Percentiles rank a stretch among this genome's conserved stretches.
phyloP scores from a whole-genome alignment of 2,113 vertebrate species.

The Carlito syrichta region DNA sequence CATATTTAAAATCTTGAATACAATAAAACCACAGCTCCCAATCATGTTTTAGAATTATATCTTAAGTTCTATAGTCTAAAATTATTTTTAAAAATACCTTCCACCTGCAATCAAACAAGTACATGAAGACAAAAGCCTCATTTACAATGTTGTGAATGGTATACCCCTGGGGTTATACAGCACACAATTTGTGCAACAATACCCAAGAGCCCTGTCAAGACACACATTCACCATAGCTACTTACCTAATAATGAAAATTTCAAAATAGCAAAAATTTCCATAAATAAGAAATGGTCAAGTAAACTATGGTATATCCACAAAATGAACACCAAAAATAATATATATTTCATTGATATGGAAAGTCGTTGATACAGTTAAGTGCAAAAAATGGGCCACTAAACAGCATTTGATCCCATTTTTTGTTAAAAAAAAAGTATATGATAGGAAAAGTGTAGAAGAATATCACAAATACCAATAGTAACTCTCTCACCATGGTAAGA shows the following conservation, averaged over 20 bases:
- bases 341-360: not conserved
- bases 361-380: not conserved
- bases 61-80: slow-evolving; percentile 9
- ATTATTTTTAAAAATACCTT: not conserved
- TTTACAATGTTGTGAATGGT: not conserved
- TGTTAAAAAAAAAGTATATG: not conserved
- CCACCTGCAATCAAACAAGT: not conserved
- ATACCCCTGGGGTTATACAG: not conserved
- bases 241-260: not conserved
- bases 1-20: not conserved
- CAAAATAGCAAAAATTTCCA: not conserved
- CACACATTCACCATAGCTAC: not conserved
- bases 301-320: not conserved
- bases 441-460: not conserved
- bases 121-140: not conserved
- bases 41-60: not conserved
- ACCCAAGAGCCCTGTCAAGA: not conserved
- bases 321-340: not conserved
- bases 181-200: not conserved
- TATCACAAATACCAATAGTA: not conserved
- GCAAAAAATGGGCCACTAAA: not conserved
- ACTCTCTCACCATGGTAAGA: not conserved
- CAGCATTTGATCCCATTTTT: not conserved
- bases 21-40: not conserved
- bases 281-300: not conserved